Evolutionary conservation across 2,113 vertebrate genomes (phyloP), one percentile per base, ranked within the genome.

Genomic region (Phodopus roborovskii): DNA sequence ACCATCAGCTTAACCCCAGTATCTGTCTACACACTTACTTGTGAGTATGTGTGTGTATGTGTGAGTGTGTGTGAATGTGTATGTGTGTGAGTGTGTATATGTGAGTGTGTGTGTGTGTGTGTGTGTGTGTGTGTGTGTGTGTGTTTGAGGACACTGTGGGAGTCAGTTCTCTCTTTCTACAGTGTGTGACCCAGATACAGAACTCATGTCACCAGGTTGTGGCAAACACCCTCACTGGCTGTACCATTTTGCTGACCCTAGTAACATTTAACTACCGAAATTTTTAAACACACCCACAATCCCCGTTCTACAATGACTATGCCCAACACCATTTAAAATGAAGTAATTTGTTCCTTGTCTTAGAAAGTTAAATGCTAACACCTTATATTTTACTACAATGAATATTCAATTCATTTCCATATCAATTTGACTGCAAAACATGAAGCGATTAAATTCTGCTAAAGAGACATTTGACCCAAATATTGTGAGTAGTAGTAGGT

Each of bases 341-440:
- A 71, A 64, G 28, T 13, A 58, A 82, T 16, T 71, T 73, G 22
- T 8, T 4, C 64, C 45, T 94, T 33, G 36, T 78, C 17, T 94
- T n/a, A 86, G 48, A 53, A 26, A 53, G 50, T 39, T 66, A 77
- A 71, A 64, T 64, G 39, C 33, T 91, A 88, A 30, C 53, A 7
- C 90, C 50, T 90, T 83, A 19, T 39, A 79, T 88, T 81, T 60
- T 64, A 81, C 58, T 74, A 17, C 24, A 42, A 58, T 15, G 0
- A 19, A 1, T 91, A 53, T 56, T 82, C 39, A 66, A 66, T 78
- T 92, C 88, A 28, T 84, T 92, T 68, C 7, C 17, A 71, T 81
- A 28, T n/a, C 82, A 92, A 45, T 77, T 88, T 81, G 48, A 78
- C 62, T 95, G 36, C 50, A 89, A 91, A 94, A 68, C 22, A 85